phyloP scores from a whole-genome alignment of 2,797 vertebrate species.

The Geotrypetes seraphini region DNA sequence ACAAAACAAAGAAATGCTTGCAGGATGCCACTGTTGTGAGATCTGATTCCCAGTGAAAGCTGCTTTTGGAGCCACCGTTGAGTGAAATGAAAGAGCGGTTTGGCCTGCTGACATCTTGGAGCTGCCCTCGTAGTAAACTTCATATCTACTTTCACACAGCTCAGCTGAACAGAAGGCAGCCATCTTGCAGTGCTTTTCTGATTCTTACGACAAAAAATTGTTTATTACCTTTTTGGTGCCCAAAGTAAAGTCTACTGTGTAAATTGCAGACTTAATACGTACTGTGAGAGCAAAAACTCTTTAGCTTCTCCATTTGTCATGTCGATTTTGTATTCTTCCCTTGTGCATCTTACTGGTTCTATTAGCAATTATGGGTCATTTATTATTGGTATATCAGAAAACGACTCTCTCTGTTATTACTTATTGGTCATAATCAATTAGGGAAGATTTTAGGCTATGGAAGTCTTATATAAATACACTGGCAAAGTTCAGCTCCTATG shows the following conservation, averaged over 20 bases:
- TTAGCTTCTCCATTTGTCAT: constrained; percentile 42
- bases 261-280: no score
- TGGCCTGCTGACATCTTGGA: no score
- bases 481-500: constrained; percentile 79
- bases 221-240: neutral
- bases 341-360: constrained; percentile 37
- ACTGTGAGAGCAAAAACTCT: constrained; percentile 16
- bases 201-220: constrained; percentile 11
- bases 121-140: no score
- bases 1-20: no score
- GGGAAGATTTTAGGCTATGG: constrained; percentile 68
- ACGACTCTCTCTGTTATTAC: constrained; percentile 65
- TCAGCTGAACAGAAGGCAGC: no score
- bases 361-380: constrained; percentile 49
- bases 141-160: no score
- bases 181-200: no score
- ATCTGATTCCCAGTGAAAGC: no score
- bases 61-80: no score
- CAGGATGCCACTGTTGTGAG: no score
- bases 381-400: constrained; percentile 53
- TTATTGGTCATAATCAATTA: constrained; percentile 94
- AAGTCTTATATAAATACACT: constrained; percentile 82
- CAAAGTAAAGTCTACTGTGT: neutral
- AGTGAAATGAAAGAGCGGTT: no score
- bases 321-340: constrained; percentile 44